These are phyloP conservation scores for Malacoctenus gilli DNA, from an alignment of 2,797 vertebrate genomes.

Conservation along the genomic window DNA sequence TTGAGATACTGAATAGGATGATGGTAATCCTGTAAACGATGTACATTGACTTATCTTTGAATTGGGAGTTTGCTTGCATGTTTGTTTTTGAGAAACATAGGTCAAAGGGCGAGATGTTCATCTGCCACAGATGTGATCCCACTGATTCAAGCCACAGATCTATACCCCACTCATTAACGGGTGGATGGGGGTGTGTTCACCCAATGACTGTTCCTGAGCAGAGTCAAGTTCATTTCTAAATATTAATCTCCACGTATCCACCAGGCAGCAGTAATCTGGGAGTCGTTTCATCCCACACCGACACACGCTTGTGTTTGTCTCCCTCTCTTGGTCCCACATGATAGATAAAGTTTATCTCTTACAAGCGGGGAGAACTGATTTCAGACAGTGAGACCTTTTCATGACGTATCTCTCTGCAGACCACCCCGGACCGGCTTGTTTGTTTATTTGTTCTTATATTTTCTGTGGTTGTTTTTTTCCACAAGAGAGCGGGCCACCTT, in stretches of 20 bases:
- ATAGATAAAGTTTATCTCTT: conserved; percentile 10
- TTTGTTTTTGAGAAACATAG: not conserved
- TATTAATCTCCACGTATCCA: conserved; percentile 2
- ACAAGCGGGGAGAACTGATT: conserved; percentile 13
- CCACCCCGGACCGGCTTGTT: conserved; percentile 17
- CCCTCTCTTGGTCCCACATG: conserved; percentile 40
- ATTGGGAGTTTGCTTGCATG: not conserved
- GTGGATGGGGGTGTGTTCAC: not conserved
- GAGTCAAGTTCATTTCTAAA: not conserved
- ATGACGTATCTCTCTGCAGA: conserved; percentile 6
- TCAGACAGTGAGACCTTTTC: conserved; percentile 2
- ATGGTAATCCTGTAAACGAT: not conserved
- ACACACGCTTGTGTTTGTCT: conserved; percentile 48
- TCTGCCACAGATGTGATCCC: conserved; percentile 22
- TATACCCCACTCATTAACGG: conserved; percentile 11
- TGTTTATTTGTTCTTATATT: conserved; percentile 16
- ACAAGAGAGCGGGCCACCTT: conserved; percentile 30
- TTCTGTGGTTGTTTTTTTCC: conserved; percentile 24
- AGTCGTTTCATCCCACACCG: not conserved
- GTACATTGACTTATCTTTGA: not conserved
- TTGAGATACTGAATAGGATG: not conserved
- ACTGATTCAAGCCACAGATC: conserved; percentile 7
- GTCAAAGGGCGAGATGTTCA: conserved; percentile 27
- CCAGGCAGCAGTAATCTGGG: not conserved
- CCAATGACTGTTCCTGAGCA: not conserved